phyloP scores from a whole-genome alignment of 2,797 vertebrate genomes.

The Pampus argenteus region DNA sequence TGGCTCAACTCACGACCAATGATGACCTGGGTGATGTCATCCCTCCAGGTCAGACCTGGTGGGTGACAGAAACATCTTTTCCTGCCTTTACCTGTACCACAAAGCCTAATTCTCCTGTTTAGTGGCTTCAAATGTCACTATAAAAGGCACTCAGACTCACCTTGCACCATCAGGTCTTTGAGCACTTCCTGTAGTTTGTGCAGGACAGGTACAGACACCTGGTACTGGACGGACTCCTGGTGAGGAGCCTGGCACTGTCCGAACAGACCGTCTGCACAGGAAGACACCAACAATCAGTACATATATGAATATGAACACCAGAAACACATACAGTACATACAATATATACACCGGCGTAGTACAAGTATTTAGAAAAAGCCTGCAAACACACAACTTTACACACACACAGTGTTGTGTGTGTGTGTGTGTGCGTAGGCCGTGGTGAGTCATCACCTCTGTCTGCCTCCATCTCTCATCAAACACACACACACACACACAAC shows the following conservation, averaged over 20 bases:
- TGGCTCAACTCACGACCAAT: conserved; percentile 92
- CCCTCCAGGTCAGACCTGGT: conserved; percentile 93
- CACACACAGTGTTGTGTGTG: conserved; percentile 11
- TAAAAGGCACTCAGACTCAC: conserved; percentile 68
- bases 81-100: not conserved
- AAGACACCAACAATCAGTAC: not conserved
- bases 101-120: no score
- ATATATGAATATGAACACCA: no score
- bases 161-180: conserved; percentile 92
- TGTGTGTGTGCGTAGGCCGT: conserved; percentile 36
- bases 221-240: conserved; percentile 87
- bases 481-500: conserved; percentile 44
- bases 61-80: not conserved
- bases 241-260: conserved; percentile 89
- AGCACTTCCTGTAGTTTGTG: conserved; percentile 92
- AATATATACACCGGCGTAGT: no score
- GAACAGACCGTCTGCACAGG: conserved; percentile 91
- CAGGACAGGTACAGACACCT: conserved; percentile 89
- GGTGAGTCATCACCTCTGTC: conserved; percentile 78
- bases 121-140: not conserved
- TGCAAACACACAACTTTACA: not conserved
- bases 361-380: no score
- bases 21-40: conserved; percentile 91
- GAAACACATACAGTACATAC: not conserved
- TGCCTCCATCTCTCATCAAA: conserved; percentile 48